Conservation (phyloP, 2,888 invertebrate genomes). For the Trichacis sp. region DNA sequence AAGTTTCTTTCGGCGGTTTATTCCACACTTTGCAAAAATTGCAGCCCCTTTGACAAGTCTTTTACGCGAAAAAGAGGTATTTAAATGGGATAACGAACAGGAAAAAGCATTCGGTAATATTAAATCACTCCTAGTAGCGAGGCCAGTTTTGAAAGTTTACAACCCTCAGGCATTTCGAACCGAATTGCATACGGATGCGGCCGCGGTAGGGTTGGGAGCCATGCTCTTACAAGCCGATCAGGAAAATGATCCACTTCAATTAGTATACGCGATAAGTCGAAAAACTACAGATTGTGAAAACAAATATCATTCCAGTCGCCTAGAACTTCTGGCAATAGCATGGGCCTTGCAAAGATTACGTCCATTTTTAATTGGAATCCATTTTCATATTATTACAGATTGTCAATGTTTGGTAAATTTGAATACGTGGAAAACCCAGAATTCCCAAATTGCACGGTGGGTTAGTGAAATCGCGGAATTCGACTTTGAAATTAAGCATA, state of each 20-base stretch:
- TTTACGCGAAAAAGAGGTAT: background rate
- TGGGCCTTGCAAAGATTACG: conserved; percentile 15
- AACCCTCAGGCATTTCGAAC: background rate
- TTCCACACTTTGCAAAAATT: background rate
- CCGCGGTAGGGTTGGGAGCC: conserved; percentile 24
- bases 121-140: background rate
- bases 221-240: conserved; percentile 35
- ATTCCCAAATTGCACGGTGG: conserved; percentile 23
- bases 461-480: conserved; percentile 3
- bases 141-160: conserved; percentile 5
- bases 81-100: background rate
- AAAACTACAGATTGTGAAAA: conserved; percentile 25
- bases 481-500: conserved; percentile 15
- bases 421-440: conserved; percentile 10
- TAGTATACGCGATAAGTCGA: conserved; percentile 22
- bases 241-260: conserved; percentile 11
- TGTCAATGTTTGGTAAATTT: conserved; percentile 9
- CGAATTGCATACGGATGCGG: conserved; percentile 9
- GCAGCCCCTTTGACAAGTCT: background rate
- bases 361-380: conserved; percentile 10
- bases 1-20: background rate
- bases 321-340: conserved; percentile 20
- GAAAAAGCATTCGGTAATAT: conserved; percentile 10
- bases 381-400: background rate
- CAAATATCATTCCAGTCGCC: conserved; percentile 39